Conservation (phyloP, 1,140 invertebrate genomes). For the Apis laboriosa region DNA sequence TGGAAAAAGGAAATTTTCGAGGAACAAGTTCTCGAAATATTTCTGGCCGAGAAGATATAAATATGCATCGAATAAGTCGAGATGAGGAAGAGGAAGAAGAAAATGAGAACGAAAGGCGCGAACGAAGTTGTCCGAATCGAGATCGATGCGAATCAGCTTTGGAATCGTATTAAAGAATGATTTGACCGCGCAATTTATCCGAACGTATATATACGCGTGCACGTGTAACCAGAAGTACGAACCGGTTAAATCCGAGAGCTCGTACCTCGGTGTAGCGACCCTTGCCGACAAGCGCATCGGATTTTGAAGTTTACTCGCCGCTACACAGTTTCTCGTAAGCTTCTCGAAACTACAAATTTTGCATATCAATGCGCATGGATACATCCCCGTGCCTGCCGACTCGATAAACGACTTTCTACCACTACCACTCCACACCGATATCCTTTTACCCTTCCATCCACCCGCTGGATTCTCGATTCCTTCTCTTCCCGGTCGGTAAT, state of each 20-base stretch:
- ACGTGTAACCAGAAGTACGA: conserved; percentile 26
- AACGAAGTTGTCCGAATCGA: too few relatives aligned
- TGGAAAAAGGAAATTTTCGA: too few relatives aligned
- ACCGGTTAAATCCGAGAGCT: conserved; percentile 51
- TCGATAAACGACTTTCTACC: conserved; percentile 58
- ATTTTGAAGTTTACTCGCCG: conserved; percentile 65
- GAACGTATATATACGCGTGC: conserved; percentile 15
- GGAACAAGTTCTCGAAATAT: too few relatives aligned
- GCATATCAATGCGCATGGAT: conserved; percentile 67
- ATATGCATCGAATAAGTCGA: too few relatives aligned
- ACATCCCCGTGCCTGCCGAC: conserved; percentile 44
- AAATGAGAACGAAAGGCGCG: too few relatives aligned
- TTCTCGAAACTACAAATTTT: conserved; percentile 70
- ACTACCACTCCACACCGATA: neutral
- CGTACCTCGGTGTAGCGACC: neutral
- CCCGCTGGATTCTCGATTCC: conserved; percentile 22
- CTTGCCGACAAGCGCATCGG: conserved; percentile 35
- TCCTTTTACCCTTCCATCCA: conserved; percentile 11
- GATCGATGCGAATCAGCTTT: conserved; percentile 30
- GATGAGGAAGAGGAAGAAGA: too few relatives aligned
- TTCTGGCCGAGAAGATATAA: too few relatives aligned
- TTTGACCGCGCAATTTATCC: neutral
- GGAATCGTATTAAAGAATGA: conserved; percentile 29
- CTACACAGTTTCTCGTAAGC: conserved; percentile 56
- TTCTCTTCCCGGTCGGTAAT: conserved; percentile 28